phyloP scores from a whole-genome alignment of 2,888 invertebrate genomes.

The Tribolium freemani region DNA sequence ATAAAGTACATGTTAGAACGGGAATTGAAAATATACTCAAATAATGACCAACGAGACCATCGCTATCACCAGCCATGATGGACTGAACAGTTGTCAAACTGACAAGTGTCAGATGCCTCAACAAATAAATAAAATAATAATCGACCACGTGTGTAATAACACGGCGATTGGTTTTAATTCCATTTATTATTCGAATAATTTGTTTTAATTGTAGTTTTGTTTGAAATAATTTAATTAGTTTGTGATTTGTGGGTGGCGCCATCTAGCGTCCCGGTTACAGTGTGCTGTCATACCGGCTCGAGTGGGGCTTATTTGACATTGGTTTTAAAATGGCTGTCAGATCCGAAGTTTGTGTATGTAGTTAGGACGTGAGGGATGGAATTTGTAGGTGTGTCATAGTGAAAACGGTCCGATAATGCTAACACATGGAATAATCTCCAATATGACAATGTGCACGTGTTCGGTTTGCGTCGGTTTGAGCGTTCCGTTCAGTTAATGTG shows the following conservation, averaged over 20 bases:
- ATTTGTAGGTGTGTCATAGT: constrained; percentile 84
- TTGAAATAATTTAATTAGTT: background rate
- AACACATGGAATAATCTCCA: constrained; percentile 71
- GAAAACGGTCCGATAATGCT: constrained; percentile 75
- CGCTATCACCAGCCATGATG: constrained; percentile 63
- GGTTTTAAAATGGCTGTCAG: constrained; percentile 83
- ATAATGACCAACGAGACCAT: constrained; percentile 59
- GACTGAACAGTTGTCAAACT: constrained; percentile 49
- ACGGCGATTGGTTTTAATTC: too few relatives aligned
- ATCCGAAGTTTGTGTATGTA: constrained; percentile 79
- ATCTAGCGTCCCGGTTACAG: constrained; percentile 46
- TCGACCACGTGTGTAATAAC: too few relatives aligned
- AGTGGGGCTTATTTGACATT: constrained; percentile 73
- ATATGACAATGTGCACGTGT: constrained; percentile 72
- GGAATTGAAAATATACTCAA: constrained; percentile 56
- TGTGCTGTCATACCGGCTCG: constrained; percentile 46
- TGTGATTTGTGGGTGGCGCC: constrained; percentile 13
- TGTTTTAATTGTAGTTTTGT: background rate
- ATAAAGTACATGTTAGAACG: constrained; percentile 58
- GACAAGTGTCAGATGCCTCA: constrained; percentile 3
- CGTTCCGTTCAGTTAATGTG: constrained; percentile 75
- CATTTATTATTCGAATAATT: background rate
- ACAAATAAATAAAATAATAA: too few relatives aligned
- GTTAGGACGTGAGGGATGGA: constrained; percentile 77
- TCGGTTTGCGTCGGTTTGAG: constrained; percentile 71